Percentiles rank a stretch among this genome's conserved stretches.
phyloP scores from a whole-genome alignment of 2,113 vertebrate genomes.

The Lepus timidus region DNA sequence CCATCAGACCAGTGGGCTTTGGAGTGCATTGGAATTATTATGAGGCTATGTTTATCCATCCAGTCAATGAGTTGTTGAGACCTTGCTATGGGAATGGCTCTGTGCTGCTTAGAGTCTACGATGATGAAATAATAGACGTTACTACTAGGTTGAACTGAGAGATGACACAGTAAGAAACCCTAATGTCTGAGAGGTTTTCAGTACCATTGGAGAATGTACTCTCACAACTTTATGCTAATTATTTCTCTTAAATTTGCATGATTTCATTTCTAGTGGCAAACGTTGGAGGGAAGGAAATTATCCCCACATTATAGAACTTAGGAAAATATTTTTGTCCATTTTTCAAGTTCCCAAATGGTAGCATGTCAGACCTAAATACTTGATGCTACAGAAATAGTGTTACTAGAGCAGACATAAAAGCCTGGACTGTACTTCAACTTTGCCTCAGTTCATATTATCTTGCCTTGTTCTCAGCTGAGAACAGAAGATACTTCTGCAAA shows the following conservation, averaged over 20 bases:
- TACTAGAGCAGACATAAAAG: constrained; percentile 29
- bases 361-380: constrained; percentile 19
- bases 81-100: background rate
- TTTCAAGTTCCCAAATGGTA: background rate
- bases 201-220: background rate
- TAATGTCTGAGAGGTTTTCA: background rate
- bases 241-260: background rate
- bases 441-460: constrained; percentile 31
- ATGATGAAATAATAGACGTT: background rate
- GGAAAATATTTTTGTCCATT: background rate
- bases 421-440: background rate
- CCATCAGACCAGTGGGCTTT: background rate
- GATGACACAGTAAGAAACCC: background rate
- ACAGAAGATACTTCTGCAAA: constrained; percentile 80
- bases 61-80: background rate
- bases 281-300: constrained; percentile 47
- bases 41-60: background rate
- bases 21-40: background rate
- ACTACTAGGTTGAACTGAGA: background rate
- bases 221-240: background rate
- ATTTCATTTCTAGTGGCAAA: constrained; percentile 47
- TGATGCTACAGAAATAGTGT: constrained; percentile 44
- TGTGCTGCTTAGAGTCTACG: background rate
- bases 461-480: constrained; percentile 78
- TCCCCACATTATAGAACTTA: constrained; percentile 27